A percentile compares a stretch with the other conserved stretches of the same genome.
These are phyloP conservation scores for Drosophila obscura DNA, from an alignment of 1,140 invertebrate species.

Conservation along the genomic window DNA sequence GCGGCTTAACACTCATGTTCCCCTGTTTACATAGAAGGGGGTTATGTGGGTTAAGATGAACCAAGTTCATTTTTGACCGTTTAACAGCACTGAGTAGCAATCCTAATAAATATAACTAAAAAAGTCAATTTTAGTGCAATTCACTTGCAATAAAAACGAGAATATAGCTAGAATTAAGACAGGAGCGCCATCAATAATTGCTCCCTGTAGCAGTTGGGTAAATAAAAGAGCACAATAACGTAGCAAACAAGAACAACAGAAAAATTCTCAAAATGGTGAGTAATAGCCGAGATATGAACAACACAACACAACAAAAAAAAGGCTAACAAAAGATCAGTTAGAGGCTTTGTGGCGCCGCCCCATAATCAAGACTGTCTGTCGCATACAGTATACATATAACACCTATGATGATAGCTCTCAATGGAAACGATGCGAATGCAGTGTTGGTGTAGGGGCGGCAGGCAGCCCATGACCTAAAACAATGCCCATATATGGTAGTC, in stretches of 20 bases:
- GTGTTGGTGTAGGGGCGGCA: background rate
- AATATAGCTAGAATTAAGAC: conserved; percentile 27
- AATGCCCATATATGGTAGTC: conserved; percentile 73
- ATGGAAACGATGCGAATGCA: too few relatives aligned
- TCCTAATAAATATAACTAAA: conserved; percentile 37
- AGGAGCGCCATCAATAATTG: background rate
- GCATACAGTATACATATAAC: too few relatives aligned
- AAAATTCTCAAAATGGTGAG: conserved; percentile 62
- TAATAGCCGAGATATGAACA: conserved; percentile 49
- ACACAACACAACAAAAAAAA: conserved; percentile 23
- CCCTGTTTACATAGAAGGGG: too few relatives aligned
- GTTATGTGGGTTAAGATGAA: too few relatives aligned
- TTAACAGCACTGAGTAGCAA: background rate
- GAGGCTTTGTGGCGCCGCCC: conserved; percentile 23
- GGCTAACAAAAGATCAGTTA: conserved; percentile 36
- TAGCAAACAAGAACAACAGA: conserved; percentile 27
- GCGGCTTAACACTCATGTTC: too few relatives aligned
- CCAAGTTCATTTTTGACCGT: too few relatives aligned
- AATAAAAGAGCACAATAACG: background rate
- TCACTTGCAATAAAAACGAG: conserved; percentile 29
- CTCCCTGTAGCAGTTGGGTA: too few relatives aligned
- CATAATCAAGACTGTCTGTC: too few relatives aligned
- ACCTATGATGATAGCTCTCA: background rate
- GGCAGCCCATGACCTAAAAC: conserved; percentile 44
- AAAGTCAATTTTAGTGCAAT: conserved; percentile 47